Conservation (phyloP, 2,797 vertebrate genomes). For the Rhinoraja longicauda region DNA sequence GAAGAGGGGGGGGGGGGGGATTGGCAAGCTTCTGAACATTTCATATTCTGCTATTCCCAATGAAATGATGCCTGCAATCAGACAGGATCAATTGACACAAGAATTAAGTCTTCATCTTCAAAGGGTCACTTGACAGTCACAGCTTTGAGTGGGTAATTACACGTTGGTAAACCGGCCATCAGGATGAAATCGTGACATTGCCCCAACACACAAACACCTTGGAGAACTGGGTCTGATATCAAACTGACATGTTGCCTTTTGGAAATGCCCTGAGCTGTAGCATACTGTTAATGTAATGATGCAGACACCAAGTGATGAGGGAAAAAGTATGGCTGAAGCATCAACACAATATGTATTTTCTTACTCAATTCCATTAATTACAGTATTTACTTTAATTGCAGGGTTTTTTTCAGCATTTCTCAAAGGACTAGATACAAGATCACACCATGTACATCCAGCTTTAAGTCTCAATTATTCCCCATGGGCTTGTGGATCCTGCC, state of each 20-base stretch:
- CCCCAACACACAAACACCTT: not conserved
- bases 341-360: constrained; percentile 32
- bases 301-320: not conserved
- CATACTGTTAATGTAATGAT: constrained; percentile 29
- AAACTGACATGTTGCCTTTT: constrained; percentile 25
- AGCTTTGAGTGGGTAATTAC: not conserved
- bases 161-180: not conserved
- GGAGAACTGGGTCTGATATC: not conserved
- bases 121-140: not conserved
- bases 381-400: constrained; percentile 31
- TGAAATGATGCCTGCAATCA: not conserved
- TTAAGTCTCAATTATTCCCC: constrained; percentile 14
- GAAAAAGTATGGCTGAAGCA: not conserved
- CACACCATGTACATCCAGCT: constrained; percentile 34
- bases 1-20: not conserved
- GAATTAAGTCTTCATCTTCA: not conserved
- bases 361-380: constrained; percentile 32
- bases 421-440: constrained; percentile 9
- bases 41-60: not conserved
- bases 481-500: not conserved
- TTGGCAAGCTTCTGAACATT: not conserved
- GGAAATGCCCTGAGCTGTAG: not conserved
- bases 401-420: constrained; percentile 24
- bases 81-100: not conserved
- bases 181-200: constrained; percentile 16